Conservation (phyloP, 2,888 invertebrate species). For the Acrocyrtus sp. region DNA sequence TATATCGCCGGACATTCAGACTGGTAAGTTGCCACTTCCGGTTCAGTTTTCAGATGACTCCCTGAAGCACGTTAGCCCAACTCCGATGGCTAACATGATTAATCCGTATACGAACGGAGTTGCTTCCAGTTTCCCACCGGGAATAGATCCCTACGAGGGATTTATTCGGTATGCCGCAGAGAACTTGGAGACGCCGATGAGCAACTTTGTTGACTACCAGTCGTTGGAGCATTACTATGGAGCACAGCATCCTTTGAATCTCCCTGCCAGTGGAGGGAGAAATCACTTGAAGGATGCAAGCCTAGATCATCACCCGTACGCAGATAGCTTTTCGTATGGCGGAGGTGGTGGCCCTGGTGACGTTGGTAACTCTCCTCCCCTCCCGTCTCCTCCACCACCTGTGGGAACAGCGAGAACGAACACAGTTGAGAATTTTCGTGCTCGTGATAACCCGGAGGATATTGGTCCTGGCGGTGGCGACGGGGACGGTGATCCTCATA, state of each 20-base stretch:
- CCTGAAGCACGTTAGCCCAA: slow-evolving; percentile 1
- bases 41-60: slow-evolving; percentile 7
- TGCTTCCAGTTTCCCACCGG: slow-evolving; percentile 23
- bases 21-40: slow-evolving; percentile 17
- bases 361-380: slow-evolving; percentile 11
- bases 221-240: slow-evolving; percentile 30
- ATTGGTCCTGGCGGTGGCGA: slow-evolving; percentile 1
- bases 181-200: slow-evolving; percentile 35
- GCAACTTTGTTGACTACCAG: slow-evolving; percentile 30
- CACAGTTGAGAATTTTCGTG: slow-evolving; percentile 12
- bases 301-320: slow-evolving; percentile 16
- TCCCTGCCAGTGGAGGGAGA: background rate
- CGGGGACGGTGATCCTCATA: slow-evolving; percentile 21
- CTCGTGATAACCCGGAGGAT: slow-evolving; percentile 11
- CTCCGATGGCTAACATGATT: slow-evolving; percentile 35
- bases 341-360: background rate
- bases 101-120: slow-evolving; percentile 35
- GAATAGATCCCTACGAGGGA: slow-evolving; percentile 31
- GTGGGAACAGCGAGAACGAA: background rate
- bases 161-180: slow-evolving; percentile 41
- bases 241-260: slow-evolving; percentile 20
- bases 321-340: slow-evolving; percentile 16
- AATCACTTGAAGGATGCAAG: background rate
- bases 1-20: slow-evolving; percentile 19
- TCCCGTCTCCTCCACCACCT: background rate